Base-by-base conservation (phyloP, 1,140 invertebrate genomes). In the Lordiphosa mommai region DNA sequence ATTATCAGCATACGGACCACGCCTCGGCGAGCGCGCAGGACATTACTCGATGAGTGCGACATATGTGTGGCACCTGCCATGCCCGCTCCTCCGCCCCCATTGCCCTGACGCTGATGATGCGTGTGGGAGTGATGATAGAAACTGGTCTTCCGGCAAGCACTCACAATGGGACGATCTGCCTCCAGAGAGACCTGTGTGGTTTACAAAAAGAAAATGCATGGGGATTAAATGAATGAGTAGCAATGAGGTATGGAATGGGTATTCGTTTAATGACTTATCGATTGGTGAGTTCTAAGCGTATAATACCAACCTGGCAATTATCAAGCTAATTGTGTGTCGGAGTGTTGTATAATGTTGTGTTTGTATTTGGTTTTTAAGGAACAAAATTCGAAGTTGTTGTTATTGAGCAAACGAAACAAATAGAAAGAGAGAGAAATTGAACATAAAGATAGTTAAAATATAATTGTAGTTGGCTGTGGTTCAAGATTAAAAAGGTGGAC, bases 1-100 rank as follows among this genome's bases (percentile, higher is more conserved):
- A 95, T 93, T 16, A 97, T 93, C 14, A 97, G 90, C 92, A 97
- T 94, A 41, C 94, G 92, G 43, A 94, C 93, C 20, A 94, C 93
- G 10, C 93, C 93, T 12, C 93, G 91, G 8, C 94, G 90, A 9
- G 93, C 93, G 9, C 91, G 90, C 9, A 94, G 84, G 1, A 94
- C 93, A 69, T 94, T 94, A 55, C 92, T 93, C 17, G 93, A 93
- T 9, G 92, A 91, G 46, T 92, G 92, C 27, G 92, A 91, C 38
- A 92, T 88, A 67, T 92, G 92, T 34, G 76, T 49, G 36, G 69
- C 51, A 17, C 79, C 51, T 17, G 44, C 41, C 48, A 34, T 32
- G 49, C 56, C 30, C 20, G 50, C 49, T 0, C 43, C 41, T 32
- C 57, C 65, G 1, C 46, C 43, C 4, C 71, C 9, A 55, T 70